phyloP scores from a whole-genome alignment of 2,888 invertebrate genomes.

The Chrysolina americana region DNA sequence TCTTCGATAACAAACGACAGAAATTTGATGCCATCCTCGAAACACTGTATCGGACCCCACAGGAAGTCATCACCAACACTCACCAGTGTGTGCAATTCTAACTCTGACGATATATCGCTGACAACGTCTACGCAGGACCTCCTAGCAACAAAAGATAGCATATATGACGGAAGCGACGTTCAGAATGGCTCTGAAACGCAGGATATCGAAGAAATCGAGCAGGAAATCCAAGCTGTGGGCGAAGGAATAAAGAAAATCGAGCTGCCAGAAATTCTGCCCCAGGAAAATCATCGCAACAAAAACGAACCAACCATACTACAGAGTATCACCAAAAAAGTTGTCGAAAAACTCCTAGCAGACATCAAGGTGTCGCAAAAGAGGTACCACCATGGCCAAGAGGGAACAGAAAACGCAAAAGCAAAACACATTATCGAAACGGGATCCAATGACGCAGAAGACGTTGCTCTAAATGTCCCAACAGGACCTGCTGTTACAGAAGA shows the following conservation, averaged over 20 bases:
- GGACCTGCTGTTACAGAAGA: background rate
- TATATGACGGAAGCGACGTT: background rate
- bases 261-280: background rate
- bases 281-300: background rate
- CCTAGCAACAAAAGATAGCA: background rate
- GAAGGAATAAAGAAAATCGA: slow-evolving; percentile 7
- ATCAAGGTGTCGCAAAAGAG: background rate
- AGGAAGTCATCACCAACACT: slow-evolving; percentile 12
- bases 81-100: slow-evolving; percentile 21
- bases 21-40: background rate
- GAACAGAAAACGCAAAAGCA: background rate
- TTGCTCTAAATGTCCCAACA: background rate
- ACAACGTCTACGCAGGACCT: slow-evolving; percentile 16
- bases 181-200: background rate
- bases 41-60: background rate
- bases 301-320: background rate
- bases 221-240: slow-evolving; percentile 1
- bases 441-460: background rate
- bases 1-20: slow-evolving; percentile 7
- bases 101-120: slow-evolving; percentile 13
- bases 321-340: slow-evolving; percentile 5
- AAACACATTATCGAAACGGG: background rate
- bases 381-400: background rate
- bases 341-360: background rate
- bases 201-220: background rate